These are phyloP conservation scores for Todus mexicanus DNA, from an alignment of 2,797 vertebrate species.

Conservation along the genomic window DNA sequence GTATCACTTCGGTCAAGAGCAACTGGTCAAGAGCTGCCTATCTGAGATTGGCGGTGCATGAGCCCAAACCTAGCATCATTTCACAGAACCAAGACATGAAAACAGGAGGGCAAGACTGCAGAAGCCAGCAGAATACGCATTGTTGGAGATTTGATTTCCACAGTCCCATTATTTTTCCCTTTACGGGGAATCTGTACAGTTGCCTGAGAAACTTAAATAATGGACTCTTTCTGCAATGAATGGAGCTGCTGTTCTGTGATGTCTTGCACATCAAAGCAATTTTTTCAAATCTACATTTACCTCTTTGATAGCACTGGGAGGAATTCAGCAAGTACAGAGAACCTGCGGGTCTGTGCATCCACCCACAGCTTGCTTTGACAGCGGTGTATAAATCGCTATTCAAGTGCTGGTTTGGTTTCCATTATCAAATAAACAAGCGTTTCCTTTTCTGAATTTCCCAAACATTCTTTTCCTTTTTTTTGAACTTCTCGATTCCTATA, in stretches of 20 bases:
- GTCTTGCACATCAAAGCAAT: conserved; percentile 36
- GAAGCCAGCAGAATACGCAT: background rate
- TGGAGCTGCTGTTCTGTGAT: conserved; percentile 22
- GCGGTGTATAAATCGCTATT: background rate
- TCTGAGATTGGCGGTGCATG: background rate
- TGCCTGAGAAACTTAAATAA: conserved; percentile 41
- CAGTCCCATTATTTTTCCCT: background rate
- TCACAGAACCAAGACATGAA: background rate
- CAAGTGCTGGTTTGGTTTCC: background rate
- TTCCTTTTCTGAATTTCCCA: background rate
- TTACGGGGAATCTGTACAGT: background rate
- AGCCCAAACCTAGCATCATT: background rate
- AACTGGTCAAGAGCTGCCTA: too few relatives aligned
- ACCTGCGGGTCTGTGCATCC: background rate
- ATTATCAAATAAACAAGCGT: background rate
- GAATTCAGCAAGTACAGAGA: conserved; percentile 16
- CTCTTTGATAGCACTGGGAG: conserved; percentile 34
- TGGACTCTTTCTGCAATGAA: background rate
- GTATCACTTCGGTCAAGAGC: background rate
- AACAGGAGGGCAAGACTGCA: background rate
- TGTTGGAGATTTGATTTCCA: background rate
- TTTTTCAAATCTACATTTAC: conserved; percentile 33
- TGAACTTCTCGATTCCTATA: background rate
- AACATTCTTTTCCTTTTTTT: background rate
- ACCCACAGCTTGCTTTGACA: background rate